These are phyloP conservation scores for Gymnobelideus leadbeateri DNA, from an alignment of 2,113 vertebrate species.

Conservation along the genomic window DNA sequence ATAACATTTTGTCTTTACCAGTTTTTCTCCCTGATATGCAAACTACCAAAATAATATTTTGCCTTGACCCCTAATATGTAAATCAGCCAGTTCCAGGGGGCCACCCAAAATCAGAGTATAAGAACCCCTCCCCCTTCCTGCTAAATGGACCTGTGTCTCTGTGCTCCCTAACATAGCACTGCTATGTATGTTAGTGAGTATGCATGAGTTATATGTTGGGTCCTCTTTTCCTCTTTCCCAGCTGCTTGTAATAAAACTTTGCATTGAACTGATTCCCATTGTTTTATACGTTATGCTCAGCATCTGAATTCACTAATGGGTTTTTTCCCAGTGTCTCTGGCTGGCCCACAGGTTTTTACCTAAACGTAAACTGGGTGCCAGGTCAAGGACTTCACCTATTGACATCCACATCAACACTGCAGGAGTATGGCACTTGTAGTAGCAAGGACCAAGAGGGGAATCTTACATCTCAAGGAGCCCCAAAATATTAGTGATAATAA, in stretches of 20 bases:
- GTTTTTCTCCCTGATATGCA: neutral
- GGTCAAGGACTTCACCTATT: neutral
- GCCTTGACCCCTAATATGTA: neutral
- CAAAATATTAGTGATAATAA: too few species aligned
- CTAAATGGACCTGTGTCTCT: neutral
- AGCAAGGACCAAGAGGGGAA: too few species aligned
- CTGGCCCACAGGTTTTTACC: neutral
- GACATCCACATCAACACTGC: neutral
- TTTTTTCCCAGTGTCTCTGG: neutral
- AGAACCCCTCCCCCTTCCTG: neutral
- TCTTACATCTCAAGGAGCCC: too few species aligned
- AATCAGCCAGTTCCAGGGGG: neutral
- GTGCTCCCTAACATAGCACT: neutral
- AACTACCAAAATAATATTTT: neutral
- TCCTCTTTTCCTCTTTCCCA: neutral
- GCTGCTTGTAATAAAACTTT: neutral
- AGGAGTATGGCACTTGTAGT: neutral
- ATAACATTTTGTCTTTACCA: neutral
- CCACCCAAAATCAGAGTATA: neutral
- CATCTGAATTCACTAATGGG: neutral
- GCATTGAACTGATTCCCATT: neutral
- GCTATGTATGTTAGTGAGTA: neutral
- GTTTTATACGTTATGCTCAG: neutral
- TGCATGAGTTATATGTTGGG: neutral
- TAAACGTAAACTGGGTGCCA: neutral